Base-by-base conservation (phyloP, 1,140 invertebrate genomes). In the Saccostrea glomerata region DNA sequence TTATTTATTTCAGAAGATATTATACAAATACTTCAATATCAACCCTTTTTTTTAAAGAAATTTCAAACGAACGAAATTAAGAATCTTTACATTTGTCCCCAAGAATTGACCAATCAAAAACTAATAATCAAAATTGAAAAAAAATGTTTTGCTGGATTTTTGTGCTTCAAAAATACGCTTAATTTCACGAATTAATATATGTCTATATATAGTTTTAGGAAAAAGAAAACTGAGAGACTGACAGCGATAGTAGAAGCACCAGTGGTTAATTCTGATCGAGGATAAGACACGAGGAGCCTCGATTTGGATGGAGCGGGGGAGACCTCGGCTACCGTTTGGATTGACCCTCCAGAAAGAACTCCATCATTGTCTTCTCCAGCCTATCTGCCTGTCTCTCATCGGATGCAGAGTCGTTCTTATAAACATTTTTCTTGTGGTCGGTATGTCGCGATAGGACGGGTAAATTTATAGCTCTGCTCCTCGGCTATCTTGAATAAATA, bases 401-500 rank as follows among this genome's bases (percentile, higher is more conserved):
- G 30, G 70, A 23, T 77, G 70, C 70, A 77, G 70, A 77, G 70
- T 77, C 70, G 23, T 77, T 77, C 70, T 77, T 77, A 77, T 77
- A 77, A 77, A 77, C 70, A 77, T 77, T 77, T 77, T 77, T 77
- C 70, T 77, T 77, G 70, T 77, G 70, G 70, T 77, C 25, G 70
- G 70, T 77, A 77, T 77, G 70, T 30, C 70, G 70, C 23, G 70
- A 77, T 77, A 77, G 70, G 70, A 77, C 70, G 70, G 70, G 70
- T 77, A 77, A 77, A 77, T 77, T 77, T 77, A 77, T 77, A 77
- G 70, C 70, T 36, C 70, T 77, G 25, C 70, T 36, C 23, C 25
- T 77, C 70, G 70, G 70, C 70, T 77, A 77, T 77, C 70, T 77
- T 77, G 70, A 77, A 77, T 77, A 77, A 77, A 77, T 77, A 77